Evolutionary conservation across 2,113 vertebrate species (phyloP).

Genomic region (Telmatochromis sp.): DNA sequence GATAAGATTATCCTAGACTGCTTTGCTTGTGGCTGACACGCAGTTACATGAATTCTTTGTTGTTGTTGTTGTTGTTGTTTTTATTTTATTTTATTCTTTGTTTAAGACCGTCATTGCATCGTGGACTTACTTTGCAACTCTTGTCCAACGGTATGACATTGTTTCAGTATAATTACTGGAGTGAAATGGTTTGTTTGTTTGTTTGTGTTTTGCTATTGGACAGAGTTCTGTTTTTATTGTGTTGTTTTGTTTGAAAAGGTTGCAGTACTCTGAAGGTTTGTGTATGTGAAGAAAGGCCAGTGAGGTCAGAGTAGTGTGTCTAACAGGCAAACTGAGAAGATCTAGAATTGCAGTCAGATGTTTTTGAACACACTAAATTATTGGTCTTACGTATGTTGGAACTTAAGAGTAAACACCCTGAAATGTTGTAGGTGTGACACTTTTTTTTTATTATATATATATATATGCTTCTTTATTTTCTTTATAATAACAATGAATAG

Average conservation of each 20-base stretch:
- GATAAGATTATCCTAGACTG: neutral
- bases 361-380: slow-evolving; percentile 14
- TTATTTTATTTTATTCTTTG: neutral
- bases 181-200: neutral
- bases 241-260: neutral
- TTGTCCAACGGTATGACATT: neutral
- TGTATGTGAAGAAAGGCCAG: slow-evolving; percentile 32
- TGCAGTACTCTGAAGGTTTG: slow-evolving; percentile 35
- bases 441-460: neutral
- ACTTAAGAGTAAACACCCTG: neutral
- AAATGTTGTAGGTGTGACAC: neutral
- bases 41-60: neutral
- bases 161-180: neutral
- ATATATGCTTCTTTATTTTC: neutral
- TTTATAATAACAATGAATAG: neutral
- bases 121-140: neutral
- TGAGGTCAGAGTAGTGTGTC: neutral
- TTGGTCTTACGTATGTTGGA: neutral
- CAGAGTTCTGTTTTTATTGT: neutral
- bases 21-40: neutral
- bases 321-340: neutral
- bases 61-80: neutral
- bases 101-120: neutral
- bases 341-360: slow-evolving; percentile 3
- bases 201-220: neutral